Evolutionary conservation across 2,113 vertebrate genomes (phyloP).

Genomic region (Halcyon malimbica): DNA sequence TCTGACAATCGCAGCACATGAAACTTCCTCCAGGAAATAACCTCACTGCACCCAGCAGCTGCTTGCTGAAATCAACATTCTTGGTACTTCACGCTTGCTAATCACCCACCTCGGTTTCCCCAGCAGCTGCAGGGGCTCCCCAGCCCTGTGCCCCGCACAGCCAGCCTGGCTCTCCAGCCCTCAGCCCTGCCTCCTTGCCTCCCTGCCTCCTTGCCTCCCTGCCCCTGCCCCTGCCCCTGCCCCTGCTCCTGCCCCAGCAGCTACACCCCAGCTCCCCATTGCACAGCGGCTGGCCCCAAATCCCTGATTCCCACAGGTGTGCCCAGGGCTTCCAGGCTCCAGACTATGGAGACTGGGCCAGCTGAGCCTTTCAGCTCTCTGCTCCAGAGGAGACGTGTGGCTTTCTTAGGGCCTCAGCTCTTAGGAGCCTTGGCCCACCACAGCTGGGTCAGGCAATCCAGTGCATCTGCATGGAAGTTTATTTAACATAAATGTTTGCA

Average conservation of each 20-base stretch:
- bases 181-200: neutral
- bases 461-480: neutral
- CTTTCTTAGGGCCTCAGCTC: neutral
- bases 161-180: accelerated
- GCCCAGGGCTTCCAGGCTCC: neutral
- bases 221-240: neutral
- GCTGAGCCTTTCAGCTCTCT: accelerated
- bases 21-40: constrained; percentile 49
- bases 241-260: neutral
- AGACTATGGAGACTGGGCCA: neutral
- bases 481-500: neutral
- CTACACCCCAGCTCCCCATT: neutral
- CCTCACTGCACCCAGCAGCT: neutral
- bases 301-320: neutral
- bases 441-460: neutral
- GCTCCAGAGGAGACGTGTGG: neutral
- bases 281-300: neutral
- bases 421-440: neutral
- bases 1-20: neutral
- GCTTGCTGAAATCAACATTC: neutral
- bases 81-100: neutral
- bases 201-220: no score
- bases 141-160: accelerated
- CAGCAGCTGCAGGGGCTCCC: neutral
- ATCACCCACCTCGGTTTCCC: neutral